phyloP scores from a whole-genome alignment of 2,113 vertebrate genomes.

The Myxocyprinus asiaticus region DNA sequence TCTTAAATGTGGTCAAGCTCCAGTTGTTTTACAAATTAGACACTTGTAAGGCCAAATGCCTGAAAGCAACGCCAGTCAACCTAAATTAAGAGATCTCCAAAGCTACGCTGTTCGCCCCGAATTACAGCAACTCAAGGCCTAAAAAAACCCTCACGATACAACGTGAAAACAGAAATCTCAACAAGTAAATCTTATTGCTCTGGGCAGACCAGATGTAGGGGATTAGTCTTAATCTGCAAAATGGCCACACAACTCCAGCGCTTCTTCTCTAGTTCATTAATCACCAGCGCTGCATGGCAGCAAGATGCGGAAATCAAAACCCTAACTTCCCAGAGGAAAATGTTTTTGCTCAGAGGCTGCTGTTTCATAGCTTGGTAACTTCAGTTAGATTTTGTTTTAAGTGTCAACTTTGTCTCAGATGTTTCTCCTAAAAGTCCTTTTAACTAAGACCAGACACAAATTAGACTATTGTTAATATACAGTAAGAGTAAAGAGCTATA shows the following conservation, averaged over 20 bases:
- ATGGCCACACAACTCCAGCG: constrained; percentile 26
- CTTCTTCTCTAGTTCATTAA: constrained; percentile 19
- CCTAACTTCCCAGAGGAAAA: background rate
- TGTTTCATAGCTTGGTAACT: too few species aligned
- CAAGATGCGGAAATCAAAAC: constrained; percentile 6
- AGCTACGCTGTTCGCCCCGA: background rate
- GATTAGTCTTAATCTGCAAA: constrained; percentile 41
- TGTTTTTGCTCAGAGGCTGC: too few species aligned
- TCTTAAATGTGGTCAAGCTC: constrained; percentile 38
- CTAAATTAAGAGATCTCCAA: constrained; percentile 19
- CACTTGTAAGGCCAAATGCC: constrained; percentile 24
- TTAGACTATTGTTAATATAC: too few species aligned
- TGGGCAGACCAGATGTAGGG: constrained; percentile 30
- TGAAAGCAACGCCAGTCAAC: constrained; percentile 22
- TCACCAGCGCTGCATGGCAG: background rate
- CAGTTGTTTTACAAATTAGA: constrained; percentile 34
- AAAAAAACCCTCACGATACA: constrained; percentile 16
- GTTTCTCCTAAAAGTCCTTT: too few species aligned
- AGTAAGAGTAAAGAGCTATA: too few species aligned
- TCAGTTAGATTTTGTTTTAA: too few species aligned
- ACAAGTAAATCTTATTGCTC: constrained; percentile 29
- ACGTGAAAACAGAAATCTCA: constrained; percentile 33
- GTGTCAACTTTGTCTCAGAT: too few species aligned
- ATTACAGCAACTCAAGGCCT: constrained; percentile 22
- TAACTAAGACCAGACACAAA: too few species aligned